Evolutionary conservation across 1,140 invertebrate species (phyloP).

Genomic region (Cyrtorhinus lividipennis): DNA sequence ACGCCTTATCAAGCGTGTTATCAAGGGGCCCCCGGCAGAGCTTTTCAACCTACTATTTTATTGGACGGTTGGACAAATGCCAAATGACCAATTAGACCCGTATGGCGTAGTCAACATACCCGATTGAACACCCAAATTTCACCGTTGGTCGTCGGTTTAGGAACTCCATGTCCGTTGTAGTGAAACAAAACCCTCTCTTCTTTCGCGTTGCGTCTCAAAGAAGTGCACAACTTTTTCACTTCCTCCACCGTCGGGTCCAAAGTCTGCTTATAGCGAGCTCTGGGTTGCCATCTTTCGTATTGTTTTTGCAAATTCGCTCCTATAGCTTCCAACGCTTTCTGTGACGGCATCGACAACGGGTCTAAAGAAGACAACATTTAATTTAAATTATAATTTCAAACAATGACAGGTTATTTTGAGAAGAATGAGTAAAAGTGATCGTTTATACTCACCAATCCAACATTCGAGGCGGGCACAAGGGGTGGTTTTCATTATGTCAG

Average conservation of each 20-base stretch:
- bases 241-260: slow-evolving; percentile 96
- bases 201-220: slow-evolving; percentile 91
- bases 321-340: slow-evolving; percentile 86
- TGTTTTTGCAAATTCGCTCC: slow-evolving; percentile 85
- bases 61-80: no score
- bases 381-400: no score
- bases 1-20: no score
- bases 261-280: slow-evolving; percentile 89
- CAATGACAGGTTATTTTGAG: no score
- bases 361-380: slow-evolving; percentile 40
- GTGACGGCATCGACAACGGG: slow-evolving; percentile 69
- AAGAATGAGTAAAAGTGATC: no score
- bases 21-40: no score
- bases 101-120: no score
- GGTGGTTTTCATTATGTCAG: slow-evolving; percentile 92
- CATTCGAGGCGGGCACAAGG: slow-evolving; percentile 91
- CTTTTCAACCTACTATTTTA: no score
- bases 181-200: slow-evolving; percentile 98
- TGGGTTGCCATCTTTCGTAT: slow-evolving; percentile 94
- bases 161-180: slow-evolving; percentile 99
- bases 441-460: slow-evolving; percentile 91
- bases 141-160: slow-evolving; percentile 92
- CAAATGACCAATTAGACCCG: no score
- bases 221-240: slow-evolving; percentile 92
- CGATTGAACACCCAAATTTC: slow-evolving; percentile 99